A percentile compares a stretch with the other conserved stretches of the same genome.
Conservation (phyloP, 1,140 invertebrate genomes). For the Reticulitermes speratus region DNA sequence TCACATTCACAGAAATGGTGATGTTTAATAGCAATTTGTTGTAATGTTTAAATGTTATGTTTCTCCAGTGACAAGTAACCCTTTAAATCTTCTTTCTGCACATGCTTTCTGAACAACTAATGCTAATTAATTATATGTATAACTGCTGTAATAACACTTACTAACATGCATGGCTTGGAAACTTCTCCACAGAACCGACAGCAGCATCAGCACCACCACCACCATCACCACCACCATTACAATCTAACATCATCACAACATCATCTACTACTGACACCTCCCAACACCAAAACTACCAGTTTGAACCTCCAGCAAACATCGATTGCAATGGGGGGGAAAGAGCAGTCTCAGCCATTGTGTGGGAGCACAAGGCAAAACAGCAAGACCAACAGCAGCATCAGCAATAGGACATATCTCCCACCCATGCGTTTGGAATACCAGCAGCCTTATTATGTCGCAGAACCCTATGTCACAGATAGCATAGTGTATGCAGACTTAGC, state of each 20-base stretch:
- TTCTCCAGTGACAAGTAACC: too few species aligned
- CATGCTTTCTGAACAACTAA: neutral
- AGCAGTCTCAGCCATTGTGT: conserved; percentile 17
- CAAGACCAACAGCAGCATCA: conserved; percentile 12
- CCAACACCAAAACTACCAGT: conserved; percentile 1
- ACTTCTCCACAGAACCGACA: conserved; percentile 31
- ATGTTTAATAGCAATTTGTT: too few species aligned
- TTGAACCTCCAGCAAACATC: conserved; percentile 4
- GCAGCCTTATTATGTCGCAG: conserved; percentile 31
- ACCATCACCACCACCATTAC: conserved; percentile 33
- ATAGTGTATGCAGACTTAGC: conserved; percentile 44
- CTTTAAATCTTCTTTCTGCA: neutral
- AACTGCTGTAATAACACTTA: neutral
- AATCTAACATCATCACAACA: conserved; percentile 32
- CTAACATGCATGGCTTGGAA: conserved; percentile 28
- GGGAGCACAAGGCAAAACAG: conserved; percentile 25
- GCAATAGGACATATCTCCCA: conserved; percentile 29
- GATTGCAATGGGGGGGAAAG: neutral
- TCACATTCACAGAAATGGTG: too few species aligned
- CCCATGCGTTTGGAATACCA: conserved; percentile 33
- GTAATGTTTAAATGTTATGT: too few species aligned
- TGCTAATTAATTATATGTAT: neutral
- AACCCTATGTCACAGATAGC: conserved; percentile 35
- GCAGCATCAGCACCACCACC: conserved; percentile 29
- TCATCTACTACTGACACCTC: conserved; percentile 28